A percentile compares a stretch with the other conserved stretches of the same genome.
Evolutionary conservation across 2,888 invertebrate genomes (phyloP).

Genomic region (Hofmannophila pseudospretella): DNA sequence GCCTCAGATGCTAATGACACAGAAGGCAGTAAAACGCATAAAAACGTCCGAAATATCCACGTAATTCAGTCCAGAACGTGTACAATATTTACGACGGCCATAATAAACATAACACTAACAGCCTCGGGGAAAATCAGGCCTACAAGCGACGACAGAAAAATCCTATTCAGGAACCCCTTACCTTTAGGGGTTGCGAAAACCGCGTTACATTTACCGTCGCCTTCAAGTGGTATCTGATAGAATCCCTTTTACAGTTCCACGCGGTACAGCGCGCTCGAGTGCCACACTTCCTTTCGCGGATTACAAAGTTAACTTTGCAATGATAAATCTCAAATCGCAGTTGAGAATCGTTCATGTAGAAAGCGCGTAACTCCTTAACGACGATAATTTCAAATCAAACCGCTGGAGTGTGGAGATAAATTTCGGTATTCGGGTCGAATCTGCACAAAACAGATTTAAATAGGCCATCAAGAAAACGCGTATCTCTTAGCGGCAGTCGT

Average conservation of each 20-base stretch:
- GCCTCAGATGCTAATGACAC: background rate
- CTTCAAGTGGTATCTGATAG: background rate
- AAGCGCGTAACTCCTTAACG: slow-evolving; percentile 58
- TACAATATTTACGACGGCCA: slow-evolving; percentile 35
- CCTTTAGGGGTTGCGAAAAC: slow-evolving; percentile 37
- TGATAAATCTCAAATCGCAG: slow-evolving; percentile 57
- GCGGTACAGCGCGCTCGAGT: background rate
- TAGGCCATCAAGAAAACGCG: slow-evolving; percentile 37
- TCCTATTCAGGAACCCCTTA: slow-evolving; percentile 44
- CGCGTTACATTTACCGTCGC: slow-evolving; percentile 14
- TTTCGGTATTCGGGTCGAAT: slow-evolving; percentile 35
- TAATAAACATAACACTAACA: slow-evolving; percentile 41
- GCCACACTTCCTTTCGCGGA: slow-evolving; percentile 1
- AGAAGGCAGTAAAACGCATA: background rate
- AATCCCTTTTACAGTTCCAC: background rate
- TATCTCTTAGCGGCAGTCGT: background rate
- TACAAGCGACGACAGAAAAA: slow-evolving; percentile 31
- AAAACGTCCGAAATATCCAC: slow-evolving; percentile 4
- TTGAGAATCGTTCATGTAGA: slow-evolving; percentile 49
- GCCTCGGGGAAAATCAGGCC: slow-evolving; percentile 42
- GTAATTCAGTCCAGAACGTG: slow-evolving; percentile 8
- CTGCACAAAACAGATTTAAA: slow-evolving; percentile 54
- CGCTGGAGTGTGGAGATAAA: slow-evolving; percentile 57
- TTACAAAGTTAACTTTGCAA: slow-evolving; percentile 25
- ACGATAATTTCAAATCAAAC: slow-evolving; percentile 58